A percentile compares a stretch with the other conserved stretches of the same genome.
Conservation (phyloP, 2,888 invertebrate species). For the Heteropelma amictum region DNA sequence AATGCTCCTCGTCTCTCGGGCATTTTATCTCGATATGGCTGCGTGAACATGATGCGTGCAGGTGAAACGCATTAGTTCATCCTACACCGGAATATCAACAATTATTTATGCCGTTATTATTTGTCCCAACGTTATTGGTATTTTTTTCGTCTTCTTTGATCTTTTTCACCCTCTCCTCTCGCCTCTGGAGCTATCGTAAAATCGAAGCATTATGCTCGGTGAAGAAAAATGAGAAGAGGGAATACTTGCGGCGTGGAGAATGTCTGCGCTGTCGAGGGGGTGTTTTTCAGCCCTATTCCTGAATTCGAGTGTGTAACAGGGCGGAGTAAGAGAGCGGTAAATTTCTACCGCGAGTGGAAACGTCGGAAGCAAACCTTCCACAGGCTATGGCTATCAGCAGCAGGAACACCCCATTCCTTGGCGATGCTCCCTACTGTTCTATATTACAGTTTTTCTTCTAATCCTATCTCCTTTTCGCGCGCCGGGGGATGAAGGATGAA, state of each 20-base stretch:
- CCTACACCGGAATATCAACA: background rate
- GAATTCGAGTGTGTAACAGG: slow-evolving; percentile 49
- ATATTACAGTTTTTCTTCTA: slow-evolving; percentile 27
- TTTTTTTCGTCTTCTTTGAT: background rate
- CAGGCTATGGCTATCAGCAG: slow-evolving; percentile 35
- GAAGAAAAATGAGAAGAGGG: slow-evolving; percentile 35
- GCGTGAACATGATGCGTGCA: slow-evolving; percentile 17
- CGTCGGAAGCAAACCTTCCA: slow-evolving; percentile 55
- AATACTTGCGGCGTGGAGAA: slow-evolving; percentile 21
- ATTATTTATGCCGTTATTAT: background rate
- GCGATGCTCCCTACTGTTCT: slow-evolving; percentile 31
- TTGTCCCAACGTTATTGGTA: background rate
- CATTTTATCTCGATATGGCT: slow-evolving; percentile 31
- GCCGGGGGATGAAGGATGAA: background rate
- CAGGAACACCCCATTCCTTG: slow-evolving; percentile 25
- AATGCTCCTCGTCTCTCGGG: background rate
- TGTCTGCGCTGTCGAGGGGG: slow-evolving; percentile 17
- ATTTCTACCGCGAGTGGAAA: slow-evolving; percentile 58
- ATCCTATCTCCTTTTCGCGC: background rate
- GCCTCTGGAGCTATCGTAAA: background rate
- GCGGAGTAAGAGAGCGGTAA: slow-evolving; percentile 54
- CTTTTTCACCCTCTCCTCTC: background rate
- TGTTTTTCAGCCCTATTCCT: slow-evolving; percentile 40
- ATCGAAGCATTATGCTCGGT: slow-evolving; percentile 20
- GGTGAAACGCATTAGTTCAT: slow-evolving; percentile 6